Evolutionary conservation across 2,888 invertebrate genomes (phyloP).

Genomic region (Clanis bilineata): DNA sequence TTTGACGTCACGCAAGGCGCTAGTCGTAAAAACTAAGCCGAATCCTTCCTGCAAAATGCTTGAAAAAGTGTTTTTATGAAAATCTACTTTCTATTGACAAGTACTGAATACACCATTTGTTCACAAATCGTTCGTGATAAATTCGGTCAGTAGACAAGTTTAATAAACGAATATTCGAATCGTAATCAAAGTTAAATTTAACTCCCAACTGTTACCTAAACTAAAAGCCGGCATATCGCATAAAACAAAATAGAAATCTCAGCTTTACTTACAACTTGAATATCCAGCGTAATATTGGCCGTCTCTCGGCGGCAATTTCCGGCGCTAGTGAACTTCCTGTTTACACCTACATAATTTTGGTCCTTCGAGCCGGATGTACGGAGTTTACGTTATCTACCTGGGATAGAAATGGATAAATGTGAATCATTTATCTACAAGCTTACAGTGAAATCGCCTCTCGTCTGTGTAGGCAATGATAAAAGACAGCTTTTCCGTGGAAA

Average conservation of each 20-base stretch:
- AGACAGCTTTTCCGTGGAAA: background rate
- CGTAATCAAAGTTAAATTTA: conserved; percentile 10
- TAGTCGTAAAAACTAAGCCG: too few species aligned
- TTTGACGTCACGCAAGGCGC: too few species aligned
- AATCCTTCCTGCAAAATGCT: too few species aligned
- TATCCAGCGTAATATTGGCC: conserved; percentile 11
- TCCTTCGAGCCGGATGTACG: conserved; percentile 29
- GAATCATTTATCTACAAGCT: conserved; percentile 9
- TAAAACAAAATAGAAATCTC: conserved; percentile 12
- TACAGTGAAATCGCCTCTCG: conserved; percentile 7
- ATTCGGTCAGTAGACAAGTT: background rate
- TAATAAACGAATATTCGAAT: background rate
- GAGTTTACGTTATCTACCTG: conserved; percentile 13
- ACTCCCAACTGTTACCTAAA: background rate
- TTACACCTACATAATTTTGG: conserved; percentile 29
- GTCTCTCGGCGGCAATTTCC: conserved; percentile 31
- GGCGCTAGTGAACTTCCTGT: conserved; percentile 26
- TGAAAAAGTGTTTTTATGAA: too few species aligned
- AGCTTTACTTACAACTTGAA: conserved; percentile 5
- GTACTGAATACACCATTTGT: too few species aligned
- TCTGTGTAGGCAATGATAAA: conserved; percentile 9
- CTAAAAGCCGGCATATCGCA: background rate
- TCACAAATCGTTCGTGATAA: background rate
- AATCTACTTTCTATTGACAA: background rate
- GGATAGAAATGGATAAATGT: conserved; percentile 13